A percentile compares a stretch with the other conserved stretches of the same genome.
These are phyloP conservation scores for Melieria crassipennis DNA, from an alignment of 2,888 invertebrate species.

Conservation along the genomic window DNA sequence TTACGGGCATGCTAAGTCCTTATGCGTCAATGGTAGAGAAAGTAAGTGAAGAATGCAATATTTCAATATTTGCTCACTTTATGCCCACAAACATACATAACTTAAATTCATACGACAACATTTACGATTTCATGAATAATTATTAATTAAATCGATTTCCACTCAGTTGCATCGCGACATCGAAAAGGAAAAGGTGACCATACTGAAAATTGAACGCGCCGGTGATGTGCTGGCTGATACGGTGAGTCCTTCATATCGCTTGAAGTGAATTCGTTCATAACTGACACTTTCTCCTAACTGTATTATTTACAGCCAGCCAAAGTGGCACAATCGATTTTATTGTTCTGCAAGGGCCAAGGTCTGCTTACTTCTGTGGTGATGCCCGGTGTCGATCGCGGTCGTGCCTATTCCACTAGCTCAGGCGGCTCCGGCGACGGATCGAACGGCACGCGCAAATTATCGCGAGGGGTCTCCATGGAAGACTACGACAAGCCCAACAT, in stretches of 20 bases:
- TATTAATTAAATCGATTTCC: too few relatives aligned
- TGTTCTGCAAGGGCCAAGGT: slow-evolving; percentile 91
- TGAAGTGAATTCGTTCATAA: neutral
- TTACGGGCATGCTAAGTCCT: slow-evolving; percentile 82
- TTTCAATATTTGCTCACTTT: too few relatives aligned
- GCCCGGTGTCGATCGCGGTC: slow-evolving; percentile 80
- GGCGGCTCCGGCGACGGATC: slow-evolving; percentile 68
- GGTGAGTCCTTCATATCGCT: slow-evolving; percentile 67
- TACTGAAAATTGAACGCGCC: slow-evolving; percentile 84
- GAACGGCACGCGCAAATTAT: slow-evolving; percentile 66
- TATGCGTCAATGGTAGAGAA: slow-evolving; percentile 84
- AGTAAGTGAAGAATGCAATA: slow-evolving; percentile 19
- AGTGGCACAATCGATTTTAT: slow-evolving; percentile 83
- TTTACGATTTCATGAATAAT: neutral
- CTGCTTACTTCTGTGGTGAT: slow-evolving; percentile 82
- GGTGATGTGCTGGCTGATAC: slow-evolving; percentile 89
- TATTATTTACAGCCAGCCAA: slow-evolving; percentile 78
- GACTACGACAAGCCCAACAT: slow-evolving; percentile 85
- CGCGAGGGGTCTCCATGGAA: slow-evolving; percentile 80
- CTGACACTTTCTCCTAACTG: neutral
- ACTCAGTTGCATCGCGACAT: slow-evolving; percentile 74
- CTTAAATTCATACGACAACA: neutral
- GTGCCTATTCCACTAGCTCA: slow-evolving; percentile 70
- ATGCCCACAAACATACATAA: neutral
- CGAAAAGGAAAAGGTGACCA: slow-evolving; percentile 84